Evolutionary conservation across 2,113 vertebrate genomes (phyloP).

Genomic region (Cisticola juncidis): DNA sequence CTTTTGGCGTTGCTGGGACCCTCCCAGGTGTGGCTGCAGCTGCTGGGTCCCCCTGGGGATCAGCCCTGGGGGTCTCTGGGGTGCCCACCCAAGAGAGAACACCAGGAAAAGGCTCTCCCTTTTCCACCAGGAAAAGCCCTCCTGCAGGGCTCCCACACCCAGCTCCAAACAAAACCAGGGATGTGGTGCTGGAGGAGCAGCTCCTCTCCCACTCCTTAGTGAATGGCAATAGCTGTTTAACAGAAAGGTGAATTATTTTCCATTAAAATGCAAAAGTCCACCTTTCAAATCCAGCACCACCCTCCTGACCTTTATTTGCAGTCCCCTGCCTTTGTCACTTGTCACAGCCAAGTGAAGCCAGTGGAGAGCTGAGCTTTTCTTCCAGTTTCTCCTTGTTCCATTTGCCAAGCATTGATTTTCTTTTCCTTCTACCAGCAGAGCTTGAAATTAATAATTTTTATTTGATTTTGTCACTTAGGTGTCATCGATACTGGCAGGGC

Average conservation of each 20-base stretch:
- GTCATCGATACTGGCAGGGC: not conserved
- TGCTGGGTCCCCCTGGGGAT: not conserved
- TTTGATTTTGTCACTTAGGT: conserved; percentile 3
- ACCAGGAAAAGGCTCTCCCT: too few species aligned
- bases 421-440: conserved; percentile 27
- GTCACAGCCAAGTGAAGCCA: not conserved
- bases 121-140: not conserved
- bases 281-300: not conserved
- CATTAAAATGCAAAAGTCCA: not conserved
- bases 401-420: conserved; percentile 56
- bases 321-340: not conserved
- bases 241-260: not conserved
- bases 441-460: conserved; percentile 59
- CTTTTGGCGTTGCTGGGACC: not conserved
- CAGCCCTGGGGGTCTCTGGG: not conserved
- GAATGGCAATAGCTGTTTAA: not conserved
- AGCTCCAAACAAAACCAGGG: not conserved
- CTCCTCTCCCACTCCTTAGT: not conserved
- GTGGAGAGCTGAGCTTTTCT: not conserved
- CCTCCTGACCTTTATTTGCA: not conserved
- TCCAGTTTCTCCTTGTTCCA: conserved; percentile 1
- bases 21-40: rapidly evolving
- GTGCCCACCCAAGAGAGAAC: too few species aligned
- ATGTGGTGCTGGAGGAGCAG: rapidly evolving
- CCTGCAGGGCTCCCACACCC: not conserved